Base-by-base conservation (phyloP, 2,888 invertebrate genomes). In the Diarsia dahlii region DNA sequence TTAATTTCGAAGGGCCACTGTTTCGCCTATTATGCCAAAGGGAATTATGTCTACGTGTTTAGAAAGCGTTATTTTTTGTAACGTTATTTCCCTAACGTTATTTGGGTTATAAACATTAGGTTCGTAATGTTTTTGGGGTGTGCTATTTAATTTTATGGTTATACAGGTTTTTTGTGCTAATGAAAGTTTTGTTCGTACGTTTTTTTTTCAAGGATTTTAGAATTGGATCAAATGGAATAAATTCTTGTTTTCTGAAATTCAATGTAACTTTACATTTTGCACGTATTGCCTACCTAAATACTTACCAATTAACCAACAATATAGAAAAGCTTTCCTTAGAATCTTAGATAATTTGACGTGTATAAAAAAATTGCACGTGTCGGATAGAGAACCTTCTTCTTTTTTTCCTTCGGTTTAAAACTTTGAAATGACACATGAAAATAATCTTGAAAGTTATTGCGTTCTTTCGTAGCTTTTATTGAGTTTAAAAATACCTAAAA, bases 1-100 rank as follows among this genome's bases (percentile, higher is more conserved):
- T 89, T 82, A 88, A 88, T 89, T 89, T 82, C 60, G 74, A 65
- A 76, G 67, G 81, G 80, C 77, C 63, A 81, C 78, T 79, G 79
- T 85, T 87, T 60, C 50, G 70, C 67, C 78, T 74, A 85, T 88
- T 85, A 83, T 60, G 67, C 82, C 66, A 70, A 79, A 74, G 77
- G 88, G 85, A 85, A 85, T 87, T 80, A 80, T 68, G 52, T 70
- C 54, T 82, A 86, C 88, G 88, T 87, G 89, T 82, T 74, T 69
- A 6, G 84, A 67, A 78, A 84, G 48, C 78, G 85, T 80, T 72
- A 86, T 85, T 80, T 88, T 78, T 80, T 67, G 60, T 78, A 64
- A 78, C 77, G 82, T 73, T 73, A 78, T 84, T 78, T 87, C 64
- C 34, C 56, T 86, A 64, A 64, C 74, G 68, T 72, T 80, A 74